These are phyloP conservation scores for Onychomys leucogaster DNA, from an alignment of 2,797 vertebrate species.

Conservation along the genomic window DNA sequence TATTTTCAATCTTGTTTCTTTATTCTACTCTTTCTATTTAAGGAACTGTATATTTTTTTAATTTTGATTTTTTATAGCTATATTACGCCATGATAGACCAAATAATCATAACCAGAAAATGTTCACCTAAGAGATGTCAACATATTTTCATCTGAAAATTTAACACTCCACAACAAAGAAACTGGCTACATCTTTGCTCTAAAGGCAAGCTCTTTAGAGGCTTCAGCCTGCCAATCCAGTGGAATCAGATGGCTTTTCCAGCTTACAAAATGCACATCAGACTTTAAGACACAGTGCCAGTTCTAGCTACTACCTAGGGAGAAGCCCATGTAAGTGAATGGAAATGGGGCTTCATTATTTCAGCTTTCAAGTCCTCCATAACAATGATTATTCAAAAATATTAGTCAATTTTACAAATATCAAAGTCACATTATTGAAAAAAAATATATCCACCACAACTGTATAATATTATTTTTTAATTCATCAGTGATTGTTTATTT, in stretches of 20 bases:
- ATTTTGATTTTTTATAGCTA: background rate
- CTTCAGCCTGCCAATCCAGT: background rate
- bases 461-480: background rate
- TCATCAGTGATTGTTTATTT: background rate
- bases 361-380: background rate
- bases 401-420: background rate
- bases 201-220: background rate
- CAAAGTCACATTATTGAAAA: background rate
- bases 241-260: background rate
- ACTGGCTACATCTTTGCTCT: background rate
- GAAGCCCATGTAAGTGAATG: background rate
- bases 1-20: slow-evolving; percentile 8
- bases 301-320: background rate
- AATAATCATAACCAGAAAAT: background rate
- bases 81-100: background rate
- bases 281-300: background rate
- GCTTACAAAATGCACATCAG: background rate
- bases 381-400: background rate
- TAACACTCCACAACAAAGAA: background rate
- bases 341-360: background rate
- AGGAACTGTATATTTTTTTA: background rate
- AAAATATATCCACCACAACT: background rate
- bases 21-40: background rate
- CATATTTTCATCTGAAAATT: slow-evolving; percentile 28
- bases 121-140: background rate